Base-by-base conservation (phyloP, 1,140 invertebrate genomes). In the Zaprionus vittiger region DNA sequence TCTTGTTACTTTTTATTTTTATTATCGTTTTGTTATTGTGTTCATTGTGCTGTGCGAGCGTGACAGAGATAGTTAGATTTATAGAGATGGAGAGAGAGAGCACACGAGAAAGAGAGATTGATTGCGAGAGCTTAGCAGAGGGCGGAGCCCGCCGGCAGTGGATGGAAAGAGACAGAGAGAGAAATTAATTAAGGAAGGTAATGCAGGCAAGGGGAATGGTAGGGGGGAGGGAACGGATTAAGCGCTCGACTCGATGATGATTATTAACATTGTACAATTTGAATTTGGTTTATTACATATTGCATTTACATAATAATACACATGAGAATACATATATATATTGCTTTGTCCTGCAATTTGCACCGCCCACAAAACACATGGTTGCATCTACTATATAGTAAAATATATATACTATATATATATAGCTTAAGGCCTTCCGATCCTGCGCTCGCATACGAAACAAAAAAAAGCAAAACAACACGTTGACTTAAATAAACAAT, bases 271-370 rank as follows among this genome's bases (percentile, higher is more conserved):
- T 57, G 12, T 69, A 61, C 47, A 74, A 62, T 28, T 74, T 47
- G 26, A 37, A 62, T 62, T 74, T 49, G 17, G 49, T 69, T 74
- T 62, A 74, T 74, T 69, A 56, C 52, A 69, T 63, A 67, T 69
- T 57, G 66, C 49, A 74, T 74, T 74, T 69, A 74, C 72, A 74
- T 68, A 71, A 68, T 56, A 55, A 62, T 62, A 56, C 62, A 65
- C 52, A 24, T 15, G 26, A 24, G 26, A 52, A 34, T 49, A 64
- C 31, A 52, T 20, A 63, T 63, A 63, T 63, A 54, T 62, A 69
- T 69, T 62, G 72, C 57, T 56, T 59, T 12, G 56, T 12, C 11
- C 55, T 59, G 70, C 70, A 73, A 73, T 67, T 73, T 67, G 63
- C 63, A 67, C 63, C 63, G 41, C 55, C 63, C 55, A 67, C 31